These are phyloP conservation scores for Petrocephalus sullivani DNA, from an alignment of 2,797 vertebrate species.

Conservation along the genomic window DNA sequence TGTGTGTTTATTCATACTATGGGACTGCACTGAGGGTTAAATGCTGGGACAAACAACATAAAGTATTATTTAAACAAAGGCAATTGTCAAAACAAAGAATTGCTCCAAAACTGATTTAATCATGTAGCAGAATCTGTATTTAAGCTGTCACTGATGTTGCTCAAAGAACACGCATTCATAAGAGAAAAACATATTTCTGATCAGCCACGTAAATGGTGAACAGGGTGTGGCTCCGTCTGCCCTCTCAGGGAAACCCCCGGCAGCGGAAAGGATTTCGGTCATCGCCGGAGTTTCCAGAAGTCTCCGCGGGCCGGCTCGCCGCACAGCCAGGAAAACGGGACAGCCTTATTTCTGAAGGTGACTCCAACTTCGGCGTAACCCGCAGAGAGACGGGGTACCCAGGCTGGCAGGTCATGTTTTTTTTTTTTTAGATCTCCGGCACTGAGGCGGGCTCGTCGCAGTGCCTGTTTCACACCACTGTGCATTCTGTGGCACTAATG, in stretches of 20 bases:
- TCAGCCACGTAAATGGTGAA: neutral
- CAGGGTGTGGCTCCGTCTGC: neutral
- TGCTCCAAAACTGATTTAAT: neutral
- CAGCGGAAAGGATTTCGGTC: neutral
- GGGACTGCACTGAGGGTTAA: neutral
- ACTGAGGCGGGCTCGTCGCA: neutral
- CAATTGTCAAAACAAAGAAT: neutral
- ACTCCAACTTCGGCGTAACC: neutral
- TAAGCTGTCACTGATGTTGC: neutral
- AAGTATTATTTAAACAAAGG: neutral
- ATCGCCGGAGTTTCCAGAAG: neutral
- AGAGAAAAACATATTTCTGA: neutral
- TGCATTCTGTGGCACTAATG: neutral
- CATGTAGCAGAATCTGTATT: neutral
- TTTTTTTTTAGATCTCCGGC: neutral
- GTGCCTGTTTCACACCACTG: neutral
- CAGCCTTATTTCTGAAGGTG: slow-evolving; percentile 16
- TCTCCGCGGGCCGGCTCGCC: neutral
- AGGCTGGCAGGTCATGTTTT: neutral
- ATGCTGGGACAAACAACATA: neutral
- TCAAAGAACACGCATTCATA: neutral
- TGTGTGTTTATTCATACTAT: neutral
- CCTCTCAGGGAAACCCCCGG: neutral
- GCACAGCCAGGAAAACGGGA: neutral
- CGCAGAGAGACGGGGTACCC: neutral